Evolutionary conservation across 2,113 vertebrate species (phyloP), one percentile per base, ranked within the genome.

Genomic region (Lates calcarifer): DNA sequence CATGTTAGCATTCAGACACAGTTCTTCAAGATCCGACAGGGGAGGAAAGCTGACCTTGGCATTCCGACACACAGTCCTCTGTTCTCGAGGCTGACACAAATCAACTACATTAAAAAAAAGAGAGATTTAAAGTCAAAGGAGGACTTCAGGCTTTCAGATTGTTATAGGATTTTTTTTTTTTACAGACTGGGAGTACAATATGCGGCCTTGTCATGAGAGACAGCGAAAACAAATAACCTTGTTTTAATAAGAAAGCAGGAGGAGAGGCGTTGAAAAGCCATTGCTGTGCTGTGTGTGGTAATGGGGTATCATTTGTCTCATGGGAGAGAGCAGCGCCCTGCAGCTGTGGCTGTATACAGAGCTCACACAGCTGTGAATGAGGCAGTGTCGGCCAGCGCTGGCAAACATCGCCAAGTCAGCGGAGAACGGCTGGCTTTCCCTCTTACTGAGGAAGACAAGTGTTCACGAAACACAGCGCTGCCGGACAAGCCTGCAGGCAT

Each of bases 301-400:
- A 89, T 68, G 65, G 79, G 33, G 71, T 83, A 87, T 87, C 87
- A 64, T 90, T 84, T 90, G 58, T 87, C 84, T 90, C 81, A 63
- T 61, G 82, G 75, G 89, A 88, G 56, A 28, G 64, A 80, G 67
- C 12, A 37, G 58, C 72, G 81, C 76, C 71, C 79, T 49, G 88
- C 93, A 92, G 90, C 89, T 90, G 91, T 79, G 81, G 84, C 39
- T n/a, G 31, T 5, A 17, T 22, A 14, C 69, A n/a, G 85, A 88
- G 79, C 71, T 51, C 70, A 47, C 82, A 85, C 92, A 92, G 90
- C 92, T 92, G 91, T 77, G 84, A 79, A 47, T 12, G 71, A 84
- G 58, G 70, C 47, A 24, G 61, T 1, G 49, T 45, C 49, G 41
- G 83, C 82, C 83, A 83, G 70, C 26, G 24, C 64, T 77, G 81